Percentiles rank a stretch among this genome's conserved stretches.
phyloP scores from a whole-genome alignment of 2,113 vertebrate species.

The Stictonetta naevosa region DNA sequence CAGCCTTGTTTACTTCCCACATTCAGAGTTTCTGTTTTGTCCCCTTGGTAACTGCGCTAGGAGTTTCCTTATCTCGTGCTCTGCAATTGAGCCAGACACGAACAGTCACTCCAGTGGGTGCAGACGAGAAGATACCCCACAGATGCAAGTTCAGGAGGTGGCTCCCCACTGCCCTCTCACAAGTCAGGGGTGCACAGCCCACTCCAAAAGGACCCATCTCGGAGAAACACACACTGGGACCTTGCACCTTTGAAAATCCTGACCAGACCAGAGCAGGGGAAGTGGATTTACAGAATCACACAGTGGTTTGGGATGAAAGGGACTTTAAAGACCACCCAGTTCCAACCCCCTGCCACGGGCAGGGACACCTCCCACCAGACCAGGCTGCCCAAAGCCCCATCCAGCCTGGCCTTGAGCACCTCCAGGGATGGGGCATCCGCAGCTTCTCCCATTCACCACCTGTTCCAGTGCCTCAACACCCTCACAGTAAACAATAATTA shows the following conservation, averaged over 20 bases:
- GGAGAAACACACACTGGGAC: fast-evolving
- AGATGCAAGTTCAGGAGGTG: neutral
- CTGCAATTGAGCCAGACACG: neutral
- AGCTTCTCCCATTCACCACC: too few relatives aligned
- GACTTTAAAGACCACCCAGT: too few relatives aligned
- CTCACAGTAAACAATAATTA: neutral
- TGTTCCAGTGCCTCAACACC: too few relatives aligned
- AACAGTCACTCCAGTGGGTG: neutral
- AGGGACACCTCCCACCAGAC: too few relatives aligned
- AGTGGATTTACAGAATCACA: neutral
- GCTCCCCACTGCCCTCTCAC: neutral
- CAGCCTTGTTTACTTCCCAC: constrained; percentile 3
- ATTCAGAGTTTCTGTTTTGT: neutral
- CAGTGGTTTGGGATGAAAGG: too few relatives aligned
- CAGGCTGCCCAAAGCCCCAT: too few relatives aligned
- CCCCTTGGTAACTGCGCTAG: constrained; percentile 18
- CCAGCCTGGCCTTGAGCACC: too few relatives aligned
- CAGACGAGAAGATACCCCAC: neutral
- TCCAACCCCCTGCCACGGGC: too few relatives aligned
- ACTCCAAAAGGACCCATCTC: neutral
- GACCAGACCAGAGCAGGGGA: neutral
- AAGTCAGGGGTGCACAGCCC: fast-evolving
- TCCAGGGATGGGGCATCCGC: too few relatives aligned
- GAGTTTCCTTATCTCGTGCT: neutral
- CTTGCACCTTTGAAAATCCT: neutral